Evolutionary conservation across 2,113 vertebrate genomes (phyloP).

Genomic region (Tragelaphus scriptus): DNA sequence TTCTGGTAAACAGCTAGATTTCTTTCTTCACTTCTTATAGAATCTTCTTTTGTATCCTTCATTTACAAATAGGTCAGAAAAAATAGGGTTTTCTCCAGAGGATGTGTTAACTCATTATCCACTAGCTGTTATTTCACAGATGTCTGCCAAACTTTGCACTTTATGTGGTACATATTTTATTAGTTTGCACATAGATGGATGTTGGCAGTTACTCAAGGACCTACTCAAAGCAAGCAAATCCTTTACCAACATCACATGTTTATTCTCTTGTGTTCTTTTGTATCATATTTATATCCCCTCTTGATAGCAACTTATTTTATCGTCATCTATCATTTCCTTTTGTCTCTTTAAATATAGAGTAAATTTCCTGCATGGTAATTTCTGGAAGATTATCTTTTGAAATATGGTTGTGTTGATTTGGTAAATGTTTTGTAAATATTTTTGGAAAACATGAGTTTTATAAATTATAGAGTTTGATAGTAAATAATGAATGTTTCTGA

Average conservation of each 20-base stretch:
- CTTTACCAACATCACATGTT: neutral
- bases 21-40: neutral
- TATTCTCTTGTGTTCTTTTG: neutral
- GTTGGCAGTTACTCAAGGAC: neutral
- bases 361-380: neutral
- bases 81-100: neutral
- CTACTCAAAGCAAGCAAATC: neutral
- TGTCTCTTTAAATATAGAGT: neutral
- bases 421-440: constrained; percentile 27
- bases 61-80: neutral
- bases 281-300: neutral
- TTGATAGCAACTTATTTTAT: neutral
- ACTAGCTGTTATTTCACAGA: neutral
- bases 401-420: neutral
- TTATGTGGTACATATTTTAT: neutral
- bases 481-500: neutral
- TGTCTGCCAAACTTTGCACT: neutral
- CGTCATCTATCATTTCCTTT: neutral
- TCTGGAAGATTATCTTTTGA: neutral
- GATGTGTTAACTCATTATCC: neutral
- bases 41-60: neutral
- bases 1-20: neutral
- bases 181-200: neutral
- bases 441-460: neutral
- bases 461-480: neutral